Base-by-base conservation (phyloP, 2,888 invertebrate species). In the Tenthredo scrophulariae region DNA sequence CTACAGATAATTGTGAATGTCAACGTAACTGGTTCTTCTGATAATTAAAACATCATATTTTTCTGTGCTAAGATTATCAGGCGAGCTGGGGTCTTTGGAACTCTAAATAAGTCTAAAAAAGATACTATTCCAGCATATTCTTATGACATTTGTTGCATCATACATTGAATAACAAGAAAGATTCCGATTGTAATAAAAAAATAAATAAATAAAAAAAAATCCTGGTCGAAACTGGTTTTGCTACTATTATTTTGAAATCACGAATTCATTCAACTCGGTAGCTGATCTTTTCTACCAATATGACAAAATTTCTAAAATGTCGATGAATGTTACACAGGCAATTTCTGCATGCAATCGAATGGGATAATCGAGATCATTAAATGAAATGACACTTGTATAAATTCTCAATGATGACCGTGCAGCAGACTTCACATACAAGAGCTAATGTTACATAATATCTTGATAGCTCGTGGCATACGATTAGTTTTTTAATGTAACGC, bases 381-480 rank as follows among this genome's bases (percentile, higher is more conserved):
- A 82, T 80, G 18, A 80, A 58, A 62, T 33, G 58, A 58, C 9
- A 54, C 79, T 40, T 15, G 80, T 22, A 22, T 9, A 40, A 80
- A 80, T 80, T 58, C 22, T 40, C 46, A 7, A 50, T 13, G 18
- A 67, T 29, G 33, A 29, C 26, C 9, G 15, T 67, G 43, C 13
- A 9, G 33, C 22, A 33, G 29, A 83, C 15, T 50, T 29, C 46
- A 46, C 18, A 83, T 37, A 70, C 50, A 83, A 18, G 46, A 83
- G n/a, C 15, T 33, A 67, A 83, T n/a, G 67, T 83, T 83, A 83
- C 67, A 67, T 67, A 46, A 67, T 83, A 67, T 67, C 40, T 83
- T 33, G 43, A 37, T 43, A 33, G 46, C 67, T 58, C 37, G 13
- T 40, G 37, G 80, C 22, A 26, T 67, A 83, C 13, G 43, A 46